Evolutionary conservation across 1,140 invertebrate species (phyloP).

Genomic region (Lethrus apterus): DNA sequence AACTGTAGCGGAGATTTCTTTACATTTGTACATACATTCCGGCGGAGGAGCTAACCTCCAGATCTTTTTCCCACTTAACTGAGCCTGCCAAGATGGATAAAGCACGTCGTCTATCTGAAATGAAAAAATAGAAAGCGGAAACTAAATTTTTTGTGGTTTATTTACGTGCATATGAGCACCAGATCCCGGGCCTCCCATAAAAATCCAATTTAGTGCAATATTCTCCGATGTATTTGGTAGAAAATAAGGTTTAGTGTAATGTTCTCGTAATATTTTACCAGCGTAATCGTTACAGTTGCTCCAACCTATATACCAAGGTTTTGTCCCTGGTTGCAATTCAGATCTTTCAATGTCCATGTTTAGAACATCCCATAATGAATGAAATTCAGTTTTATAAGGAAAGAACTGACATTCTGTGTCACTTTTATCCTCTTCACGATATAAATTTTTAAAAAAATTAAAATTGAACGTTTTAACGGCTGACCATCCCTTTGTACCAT

Average conservation of each 20-base stretch:
- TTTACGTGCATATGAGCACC: conserved; percentile 91
- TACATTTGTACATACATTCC: conserved; percentile 77
- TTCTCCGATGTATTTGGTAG: conserved; percentile 75
- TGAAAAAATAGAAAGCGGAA: conserved; percentile 14
- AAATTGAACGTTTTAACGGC: conserved; percentile 63
- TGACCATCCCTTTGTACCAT: conserved; percentile 71
- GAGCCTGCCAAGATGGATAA: conserved; percentile 91
- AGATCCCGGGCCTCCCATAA: conserved; percentile 88
- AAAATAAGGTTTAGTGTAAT: conserved; percentile 84
- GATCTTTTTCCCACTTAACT: conserved; percentile 74
- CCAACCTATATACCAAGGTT: conserved; percentile 89
- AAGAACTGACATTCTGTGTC: conserved; percentile 78
- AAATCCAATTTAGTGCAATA: conserved; percentile 88
- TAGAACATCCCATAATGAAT: conserved; percentile 67
- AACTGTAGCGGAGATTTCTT: conserved; percentile 60
- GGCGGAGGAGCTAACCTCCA: conserved; percentile 84
- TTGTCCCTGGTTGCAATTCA: conserved; percentile 51
- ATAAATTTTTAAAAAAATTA: conserved; percentile 73
- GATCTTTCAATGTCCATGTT: conserved; percentile 65
- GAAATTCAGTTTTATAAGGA: conserved; percentile 82
- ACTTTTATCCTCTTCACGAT: conserved; percentile 49
- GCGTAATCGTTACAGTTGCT: conserved; percentile 83
- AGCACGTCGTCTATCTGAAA: conserved; percentile 82
- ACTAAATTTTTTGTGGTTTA: conserved; percentile 19
- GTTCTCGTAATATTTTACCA: conserved; percentile 63